These are phyloP conservation scores for Cantharis flavilabris DNA, from an alignment of 2,888 invertebrate species.

Conservation along the genomic window DNA sequence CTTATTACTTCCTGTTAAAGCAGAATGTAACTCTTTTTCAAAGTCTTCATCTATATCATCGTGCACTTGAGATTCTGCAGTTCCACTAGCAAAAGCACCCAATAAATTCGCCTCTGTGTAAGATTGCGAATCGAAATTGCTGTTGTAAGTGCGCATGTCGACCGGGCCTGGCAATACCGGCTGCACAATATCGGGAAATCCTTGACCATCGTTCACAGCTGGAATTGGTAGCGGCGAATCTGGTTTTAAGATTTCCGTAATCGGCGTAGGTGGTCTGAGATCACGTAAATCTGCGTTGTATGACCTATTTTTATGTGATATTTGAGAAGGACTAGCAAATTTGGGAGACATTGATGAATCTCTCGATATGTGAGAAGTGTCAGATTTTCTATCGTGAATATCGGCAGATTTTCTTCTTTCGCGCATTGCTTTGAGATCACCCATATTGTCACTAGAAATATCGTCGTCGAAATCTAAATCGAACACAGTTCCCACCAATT, in stretches of 20 bases:
- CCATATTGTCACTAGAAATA: conserved; percentile 71
- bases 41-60: conserved; percentile 78
- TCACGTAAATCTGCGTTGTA: conserved; percentile 57
- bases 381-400: conserved; percentile 64
- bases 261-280: conserved; percentile 58
- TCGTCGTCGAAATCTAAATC: conserved; percentile 86
- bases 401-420: conserved; percentile 79
- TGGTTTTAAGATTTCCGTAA: conserved; percentile 48
- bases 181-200: conserved; percentile 65
- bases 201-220: conserved; percentile 48
- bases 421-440: conserved; percentile 77
- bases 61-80: conserved; percentile 70
- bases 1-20: conserved; percentile 64
- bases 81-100: conserved; percentile 67
- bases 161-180: conserved; percentile 85
- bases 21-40: conserved; percentile 75
- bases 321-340: conserved; percentile 59
- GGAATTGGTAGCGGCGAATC: conserved; percentile 35
- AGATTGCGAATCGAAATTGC: conserved; percentile 62
- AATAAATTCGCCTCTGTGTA: conserved; percentile 68
- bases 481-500: conserved; percentile 84
- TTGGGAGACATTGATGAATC: conserved; percentile 65
- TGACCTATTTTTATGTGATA: conserved; percentile 49
- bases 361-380: conserved; percentile 50
- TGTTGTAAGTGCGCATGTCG: conserved; percentile 86